phyloP scores from a whole-genome alignment of 2,113 vertebrate species.

The Microcebus jonahi region DNA sequence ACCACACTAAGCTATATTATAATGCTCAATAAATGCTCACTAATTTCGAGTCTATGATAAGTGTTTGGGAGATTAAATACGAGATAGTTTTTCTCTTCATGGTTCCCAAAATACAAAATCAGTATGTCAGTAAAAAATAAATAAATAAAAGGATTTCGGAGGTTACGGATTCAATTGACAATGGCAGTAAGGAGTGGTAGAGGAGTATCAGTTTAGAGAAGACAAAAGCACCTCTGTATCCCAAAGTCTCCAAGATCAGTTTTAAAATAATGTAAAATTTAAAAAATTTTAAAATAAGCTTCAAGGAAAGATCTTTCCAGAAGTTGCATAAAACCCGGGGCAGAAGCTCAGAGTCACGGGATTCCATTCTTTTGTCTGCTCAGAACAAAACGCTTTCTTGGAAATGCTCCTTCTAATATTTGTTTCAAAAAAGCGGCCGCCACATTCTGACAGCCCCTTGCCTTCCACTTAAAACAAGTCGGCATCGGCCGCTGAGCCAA shows the following conservation, averaged over 20 bases:
- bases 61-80: background rate
- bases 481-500: background rate
- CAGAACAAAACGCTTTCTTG: slow-evolving; percentile 1
- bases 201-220: background rate
- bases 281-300: no score
- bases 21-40: background rate
- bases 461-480: background rate
- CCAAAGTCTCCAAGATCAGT: background rate
- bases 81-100: background rate
- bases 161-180: background rate
- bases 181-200: background rate
- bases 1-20: background rate
- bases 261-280: slow-evolving; percentile 42
- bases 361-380: background rate
- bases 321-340: background rate
- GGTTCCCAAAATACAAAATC: slow-evolving; percentile 15
- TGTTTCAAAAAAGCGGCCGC: background rate
- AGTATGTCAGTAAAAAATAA: background rate
- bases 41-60: background rate
- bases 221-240: background rate
- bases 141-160: background rate
- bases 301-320: background rate
- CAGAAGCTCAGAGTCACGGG: background rate
- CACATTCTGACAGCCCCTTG: background rate
- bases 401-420: background rate